Percentiles rank a stretch among this genome's conserved stretches.
Evolutionary conservation across 2,888 invertebrate genomes (phyloP).

Genomic region (Acleris laterana): DNA sequence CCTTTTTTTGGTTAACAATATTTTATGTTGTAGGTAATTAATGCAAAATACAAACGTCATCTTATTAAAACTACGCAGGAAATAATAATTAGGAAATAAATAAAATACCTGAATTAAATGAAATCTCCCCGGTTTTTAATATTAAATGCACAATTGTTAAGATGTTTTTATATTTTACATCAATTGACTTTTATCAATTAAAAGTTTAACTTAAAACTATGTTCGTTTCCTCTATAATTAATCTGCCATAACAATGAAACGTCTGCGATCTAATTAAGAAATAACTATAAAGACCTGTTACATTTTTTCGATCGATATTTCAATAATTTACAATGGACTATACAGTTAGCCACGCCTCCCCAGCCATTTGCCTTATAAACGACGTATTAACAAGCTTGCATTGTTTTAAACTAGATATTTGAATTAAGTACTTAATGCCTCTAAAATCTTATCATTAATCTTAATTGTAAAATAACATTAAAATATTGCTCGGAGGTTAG

Average conservation of each 20-base stretch:
- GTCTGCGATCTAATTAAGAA: slow-evolving; percentile 18
- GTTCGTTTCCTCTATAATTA: slow-evolving; percentile 2
- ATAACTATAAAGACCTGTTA: slow-evolving; percentile 8
- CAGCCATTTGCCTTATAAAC: slow-evolving; percentile 69
- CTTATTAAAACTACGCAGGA: too few species aligned
- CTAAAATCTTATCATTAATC: slow-evolving; percentile 83
- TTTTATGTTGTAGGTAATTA: too few species aligned
- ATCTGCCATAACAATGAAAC: neutral
- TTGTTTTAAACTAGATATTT: slow-evolving; percentile 78
- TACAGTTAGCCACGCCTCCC: slow-evolving; percentile 59
- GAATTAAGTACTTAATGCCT: slow-evolving; percentile 82
- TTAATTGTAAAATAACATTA: slow-evolving; percentile 84
- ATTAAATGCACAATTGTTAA: too few species aligned
- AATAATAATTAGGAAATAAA: too few species aligned
- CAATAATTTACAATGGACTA: slow-evolving; percentile 45
- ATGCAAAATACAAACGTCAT: too few species aligned
- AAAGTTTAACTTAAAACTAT: too few species aligned
- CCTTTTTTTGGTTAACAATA: too few species aligned
- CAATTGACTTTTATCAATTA: too few species aligned
- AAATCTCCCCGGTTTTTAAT: too few species aligned
- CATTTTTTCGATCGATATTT: slow-evolving; percentile 38
- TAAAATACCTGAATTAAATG: too few species aligned
- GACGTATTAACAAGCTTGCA: slow-evolving; percentile 66
- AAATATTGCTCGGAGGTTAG: slow-evolving; percentile 73
- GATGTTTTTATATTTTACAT: too few species aligned